These are phyloP conservation scores for Coreoperca whiteheadi DNA, from an alignment of 2,113 vertebrate genomes.

Conservation along the genomic window DNA sequence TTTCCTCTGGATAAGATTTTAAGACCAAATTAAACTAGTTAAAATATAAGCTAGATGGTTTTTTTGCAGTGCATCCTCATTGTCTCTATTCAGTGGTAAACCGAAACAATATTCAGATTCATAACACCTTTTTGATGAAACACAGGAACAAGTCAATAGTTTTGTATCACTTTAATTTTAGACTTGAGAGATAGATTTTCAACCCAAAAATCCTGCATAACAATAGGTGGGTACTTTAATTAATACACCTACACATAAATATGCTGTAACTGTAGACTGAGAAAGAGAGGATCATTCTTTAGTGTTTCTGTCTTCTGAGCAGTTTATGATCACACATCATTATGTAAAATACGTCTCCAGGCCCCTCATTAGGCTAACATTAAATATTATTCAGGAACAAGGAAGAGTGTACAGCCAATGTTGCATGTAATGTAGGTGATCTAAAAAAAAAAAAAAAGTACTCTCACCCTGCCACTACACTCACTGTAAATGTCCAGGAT, in stretches of 20 bases:
- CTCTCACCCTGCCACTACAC: neutral
- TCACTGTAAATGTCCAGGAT: neutral
- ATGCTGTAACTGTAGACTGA: neutral
- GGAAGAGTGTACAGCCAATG: neutral
- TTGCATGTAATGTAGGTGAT: neutral
- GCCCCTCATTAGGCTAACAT: constrained; percentile 14
- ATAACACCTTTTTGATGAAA: neutral
- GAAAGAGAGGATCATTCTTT: neutral
- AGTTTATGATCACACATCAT: constrained; percentile 21
- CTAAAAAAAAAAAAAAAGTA: neutral
- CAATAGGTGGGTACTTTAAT: neutral
- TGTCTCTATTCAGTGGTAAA: too few relatives aligned
- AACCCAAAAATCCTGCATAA: neutral
- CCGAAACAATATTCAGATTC: neutral
- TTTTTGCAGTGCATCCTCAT: neutral
- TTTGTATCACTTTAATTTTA: neutral
- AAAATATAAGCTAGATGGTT: neutral
- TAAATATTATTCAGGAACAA: neutral
- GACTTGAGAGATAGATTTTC: neutral
- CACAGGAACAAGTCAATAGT: neutral
- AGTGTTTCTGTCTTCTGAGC: neutral
- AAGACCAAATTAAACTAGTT: neutral
- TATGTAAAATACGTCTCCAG: constrained; percentile 1
- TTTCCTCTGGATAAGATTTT: neutral
- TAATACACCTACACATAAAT: neutral